These are phyloP conservation scores for Dryobates pubescens DNA, from an alignment of 2,797 vertebrate species.

Conservation along the genomic window DNA sequence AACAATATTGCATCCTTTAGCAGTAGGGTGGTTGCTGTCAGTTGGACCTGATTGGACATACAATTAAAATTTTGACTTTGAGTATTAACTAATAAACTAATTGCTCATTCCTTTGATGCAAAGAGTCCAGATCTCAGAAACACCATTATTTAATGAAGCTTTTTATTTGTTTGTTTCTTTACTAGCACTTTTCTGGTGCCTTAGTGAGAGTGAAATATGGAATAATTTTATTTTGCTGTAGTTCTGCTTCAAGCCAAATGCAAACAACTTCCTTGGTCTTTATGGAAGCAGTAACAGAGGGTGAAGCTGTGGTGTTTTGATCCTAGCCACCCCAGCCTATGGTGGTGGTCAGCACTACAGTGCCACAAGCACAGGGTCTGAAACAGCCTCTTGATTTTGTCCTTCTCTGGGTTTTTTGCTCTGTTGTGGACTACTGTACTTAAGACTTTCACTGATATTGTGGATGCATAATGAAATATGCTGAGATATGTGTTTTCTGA, in stretches of 20 bases:
- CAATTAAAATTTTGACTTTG: background rate
- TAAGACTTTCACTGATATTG: background rate
- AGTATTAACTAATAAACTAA: background rate
- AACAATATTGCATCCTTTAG: background rate
- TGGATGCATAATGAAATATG: background rate
- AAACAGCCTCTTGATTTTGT: background rate
- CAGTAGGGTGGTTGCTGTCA: background rate
- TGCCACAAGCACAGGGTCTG: rapidly evolving
- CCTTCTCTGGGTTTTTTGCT: background rate
- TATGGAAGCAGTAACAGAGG: background rate
- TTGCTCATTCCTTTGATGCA: background rate
- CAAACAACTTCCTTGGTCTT: background rate
- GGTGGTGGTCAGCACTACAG: background rate
- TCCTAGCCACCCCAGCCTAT: background rate
- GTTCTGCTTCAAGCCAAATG: background rate
- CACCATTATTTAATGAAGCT: background rate
- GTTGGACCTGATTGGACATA: background rate
- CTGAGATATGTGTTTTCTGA: background rate
- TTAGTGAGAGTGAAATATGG: background rate
- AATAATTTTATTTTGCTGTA: background rate
- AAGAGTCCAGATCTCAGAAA: background rate
- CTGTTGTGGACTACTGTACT: background rate
- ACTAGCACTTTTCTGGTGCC: background rate
- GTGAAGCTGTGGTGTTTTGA: background rate
- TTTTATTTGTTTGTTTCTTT: background rate